These are phyloP conservation scores for Reinhardtius hippoglossoides DNA, from an alignment of 2,113 vertebrate species.

Conservation along the genomic window DNA sequence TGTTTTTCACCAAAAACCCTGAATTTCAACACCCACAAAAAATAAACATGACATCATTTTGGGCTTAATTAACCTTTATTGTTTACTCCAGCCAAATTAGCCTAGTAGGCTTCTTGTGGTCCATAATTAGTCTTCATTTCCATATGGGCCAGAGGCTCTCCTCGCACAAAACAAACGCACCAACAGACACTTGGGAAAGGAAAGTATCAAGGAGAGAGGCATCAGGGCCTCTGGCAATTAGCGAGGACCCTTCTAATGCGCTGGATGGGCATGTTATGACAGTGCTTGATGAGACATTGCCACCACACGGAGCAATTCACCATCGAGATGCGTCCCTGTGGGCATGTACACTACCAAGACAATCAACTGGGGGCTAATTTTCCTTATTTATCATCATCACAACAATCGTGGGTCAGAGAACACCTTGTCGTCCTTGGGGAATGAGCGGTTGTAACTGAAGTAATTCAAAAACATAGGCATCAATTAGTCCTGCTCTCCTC, in stretches of 20 bases:
- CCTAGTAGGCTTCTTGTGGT: slow-evolving; percentile 13
- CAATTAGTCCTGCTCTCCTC: slow-evolving; percentile 56
- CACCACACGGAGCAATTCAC: slow-evolving; percentile 38
- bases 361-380: slow-evolving; percentile 64
- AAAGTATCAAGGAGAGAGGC: slow-evolving; percentile 43
- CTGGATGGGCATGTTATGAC: slow-evolving; percentile 61
- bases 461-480: slow-evolving; percentile 53
- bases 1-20: slow-evolving; percentile 5
- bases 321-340: slow-evolving; percentile 50
- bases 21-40: neutral
- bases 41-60: slow-evolving; percentile 26
- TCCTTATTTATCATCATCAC: slow-evolving; percentile 69
- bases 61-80: slow-evolving; percentile 61
- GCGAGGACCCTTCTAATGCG: slow-evolving; percentile 40
- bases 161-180: slow-evolving; percentile 15
- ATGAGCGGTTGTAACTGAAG: slow-evolving; percentile 43
- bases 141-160: slow-evolving; percentile 37
- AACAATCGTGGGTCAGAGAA: slow-evolving; percentile 51
- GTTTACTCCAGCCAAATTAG: slow-evolving; percentile 37
- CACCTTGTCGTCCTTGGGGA: slow-evolving; percentile 35
- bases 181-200: slow-evolving; percentile 31
- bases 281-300: slow-evolving; percentile 61
- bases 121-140: slow-evolving; percentile 56
- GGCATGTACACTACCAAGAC: slow-evolving; percentile 48
- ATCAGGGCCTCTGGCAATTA: slow-evolving; percentile 39